Conservation (phyloP, 2,888 invertebrate species). For the Ochropacha duplaris region DNA sequence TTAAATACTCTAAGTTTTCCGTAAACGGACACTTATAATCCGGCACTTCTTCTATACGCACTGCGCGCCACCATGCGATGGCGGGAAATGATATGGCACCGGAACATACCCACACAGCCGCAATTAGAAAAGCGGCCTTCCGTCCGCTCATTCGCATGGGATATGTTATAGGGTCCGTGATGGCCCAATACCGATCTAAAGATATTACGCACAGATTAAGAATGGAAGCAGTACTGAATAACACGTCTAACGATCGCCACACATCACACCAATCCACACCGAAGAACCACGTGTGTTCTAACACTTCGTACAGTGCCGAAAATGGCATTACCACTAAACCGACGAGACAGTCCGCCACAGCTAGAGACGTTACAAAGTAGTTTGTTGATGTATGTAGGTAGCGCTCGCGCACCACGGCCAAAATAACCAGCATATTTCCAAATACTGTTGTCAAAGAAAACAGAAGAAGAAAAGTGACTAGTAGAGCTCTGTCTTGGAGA, state of each 20-base stretch:
- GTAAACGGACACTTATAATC: slow-evolving; percentile 97
- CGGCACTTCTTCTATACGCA: slow-evolving; percentile 90
- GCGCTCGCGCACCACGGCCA: slow-evolving; percentile 95
- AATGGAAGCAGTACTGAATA: slow-evolving; percentile 98
- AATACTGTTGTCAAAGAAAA: slow-evolving; percentile 97
- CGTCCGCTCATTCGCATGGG: slow-evolving; percentile 96
- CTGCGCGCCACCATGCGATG: slow-evolving; percentile 97
- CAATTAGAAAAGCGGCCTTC: slow-evolving; percentile 93
- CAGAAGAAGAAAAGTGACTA: slow-evolving; percentile 91
- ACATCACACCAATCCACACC: slow-evolving; percentile 98
- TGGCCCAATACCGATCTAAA: slow-evolving; percentile 98
- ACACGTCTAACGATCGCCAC: slow-evolving; percentile 98
- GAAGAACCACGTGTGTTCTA: slow-evolving; percentile 96
- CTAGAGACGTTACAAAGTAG: slow-evolving; percentile 98
- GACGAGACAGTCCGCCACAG: slow-evolving; percentile 97
- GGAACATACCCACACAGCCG: slow-evolving; percentile 98
- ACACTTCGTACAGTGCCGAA: slow-evolving; percentile 94
- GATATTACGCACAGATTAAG: slow-evolving; percentile 98
- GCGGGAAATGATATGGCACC: slow-evolving; percentile 99
- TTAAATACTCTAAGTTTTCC: slow-evolving; percentile 96
- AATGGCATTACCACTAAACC: slow-evolving; percentile 99
- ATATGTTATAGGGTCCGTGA: slow-evolving; percentile 98
- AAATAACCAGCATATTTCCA: slow-evolving; percentile 96
- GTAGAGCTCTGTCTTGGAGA: slow-evolving; percentile 86
- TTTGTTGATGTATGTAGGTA: slow-evolving; percentile 98